Conservation (phyloP, 2,113 vertebrate species). For the Aegithalos caudatus region DNA sequence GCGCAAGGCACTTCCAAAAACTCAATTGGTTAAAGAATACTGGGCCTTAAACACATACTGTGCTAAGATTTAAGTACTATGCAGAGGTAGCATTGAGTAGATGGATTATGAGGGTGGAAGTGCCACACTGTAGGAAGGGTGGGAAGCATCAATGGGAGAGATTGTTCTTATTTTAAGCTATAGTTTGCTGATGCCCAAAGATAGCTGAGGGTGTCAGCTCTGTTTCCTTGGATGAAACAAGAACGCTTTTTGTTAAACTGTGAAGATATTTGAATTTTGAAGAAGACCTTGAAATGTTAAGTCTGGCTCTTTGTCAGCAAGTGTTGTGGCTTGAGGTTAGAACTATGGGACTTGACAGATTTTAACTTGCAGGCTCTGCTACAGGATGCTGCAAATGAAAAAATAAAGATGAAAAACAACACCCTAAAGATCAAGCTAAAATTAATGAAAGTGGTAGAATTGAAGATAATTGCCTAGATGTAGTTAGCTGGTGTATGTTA, state of each 20-base stretch:
- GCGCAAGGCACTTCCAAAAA: not conserved
- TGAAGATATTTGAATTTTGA: conserved; percentile 15
- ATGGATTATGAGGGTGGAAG: not conserved
- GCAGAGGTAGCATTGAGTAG: not conserved
- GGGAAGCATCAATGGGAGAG: not conserved
- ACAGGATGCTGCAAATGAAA: not conserved
- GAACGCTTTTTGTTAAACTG: not conserved
- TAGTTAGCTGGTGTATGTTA: not conserved
- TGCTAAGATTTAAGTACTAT: not conserved
- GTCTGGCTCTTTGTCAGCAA: conserved; percentile 23
- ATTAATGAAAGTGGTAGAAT: not conserved
- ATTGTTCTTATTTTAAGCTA: conserved; percentile 23
- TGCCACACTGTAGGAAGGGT: not conserved
- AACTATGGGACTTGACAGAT: not conserved
- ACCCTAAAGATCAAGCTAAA: not conserved
- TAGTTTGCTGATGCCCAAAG: not conserved
- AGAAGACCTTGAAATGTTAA: conserved; percentile 13
- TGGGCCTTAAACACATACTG: not conserved
- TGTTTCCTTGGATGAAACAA: not conserved
- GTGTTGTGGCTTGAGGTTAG: conserved; percentile 38
- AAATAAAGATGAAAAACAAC: conserved; percentile 9
- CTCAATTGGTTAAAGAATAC: not conserved
- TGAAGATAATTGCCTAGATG: not conserved
- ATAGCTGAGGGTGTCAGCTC: conserved; percentile 16
- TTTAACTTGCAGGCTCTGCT: conserved; percentile 29